Evolutionary conservation across 2,888 invertebrate species (phyloP).

Genomic region (Lapara coniferarum): DNA sequence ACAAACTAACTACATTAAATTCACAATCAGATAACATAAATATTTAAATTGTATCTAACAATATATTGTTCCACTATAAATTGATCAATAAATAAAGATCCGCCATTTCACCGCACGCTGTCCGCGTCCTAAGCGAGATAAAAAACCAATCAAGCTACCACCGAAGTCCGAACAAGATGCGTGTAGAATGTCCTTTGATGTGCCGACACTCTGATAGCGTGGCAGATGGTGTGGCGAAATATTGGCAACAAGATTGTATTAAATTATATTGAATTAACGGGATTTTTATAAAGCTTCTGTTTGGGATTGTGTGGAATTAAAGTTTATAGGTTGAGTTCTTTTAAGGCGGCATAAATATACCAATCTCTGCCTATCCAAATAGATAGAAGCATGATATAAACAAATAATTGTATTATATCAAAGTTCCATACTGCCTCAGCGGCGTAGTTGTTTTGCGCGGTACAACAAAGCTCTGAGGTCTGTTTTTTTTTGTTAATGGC

Average conservation of each 20-base stretch:
- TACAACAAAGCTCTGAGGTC: no score
- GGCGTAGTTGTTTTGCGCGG: no score
- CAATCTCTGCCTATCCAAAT: no score
- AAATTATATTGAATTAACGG: constrained; percentile 3
- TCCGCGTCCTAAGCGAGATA: constrained; percentile 58
- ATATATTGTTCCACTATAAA: constrained; percentile 30
- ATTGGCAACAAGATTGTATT: neutral
- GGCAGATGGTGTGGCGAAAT: constrained; percentile 26
- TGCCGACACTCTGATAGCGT: constrained; percentile 46
- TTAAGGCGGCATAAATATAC: no score
- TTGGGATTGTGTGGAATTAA: neutral
- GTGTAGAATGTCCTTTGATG: constrained; percentile 64
- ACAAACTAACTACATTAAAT: no score
- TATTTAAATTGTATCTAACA: constrained; percentile 9
- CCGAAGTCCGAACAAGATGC: constrained; percentile 58
- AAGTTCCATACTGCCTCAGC: no score
- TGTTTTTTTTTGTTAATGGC: no score
- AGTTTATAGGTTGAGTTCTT: no score
- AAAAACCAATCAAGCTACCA: constrained; percentile 73
- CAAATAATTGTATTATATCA: no score
- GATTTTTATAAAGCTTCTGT: neutral
- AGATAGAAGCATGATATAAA: no score
- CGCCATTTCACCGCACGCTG: constrained; percentile 47
- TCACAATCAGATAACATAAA: neutral
- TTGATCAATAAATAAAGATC: constrained; percentile 26